Percentiles rank a stretch among this genome's conserved stretches.
Conservation (phyloP, 1,140 invertebrate species). For the Atta cephalotes region DNA sequence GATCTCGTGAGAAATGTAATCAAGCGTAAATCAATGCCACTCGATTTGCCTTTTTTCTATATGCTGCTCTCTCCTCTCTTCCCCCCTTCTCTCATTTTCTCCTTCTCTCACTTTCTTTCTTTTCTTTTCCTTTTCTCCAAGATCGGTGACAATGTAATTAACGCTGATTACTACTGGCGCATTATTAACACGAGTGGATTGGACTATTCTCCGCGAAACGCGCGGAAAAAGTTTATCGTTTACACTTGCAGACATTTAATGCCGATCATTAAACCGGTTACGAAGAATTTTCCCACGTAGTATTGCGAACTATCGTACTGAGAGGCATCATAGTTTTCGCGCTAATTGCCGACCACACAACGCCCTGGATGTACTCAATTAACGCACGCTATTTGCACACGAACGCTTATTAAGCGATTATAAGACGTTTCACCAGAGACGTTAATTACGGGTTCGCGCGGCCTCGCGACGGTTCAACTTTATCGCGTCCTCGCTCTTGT, state of each 20-base stretch:
- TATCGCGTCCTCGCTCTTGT: slow-evolving; percentile 43
- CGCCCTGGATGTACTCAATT: slow-evolving; percentile 54
- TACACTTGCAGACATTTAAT: slow-evolving; percentile 34
- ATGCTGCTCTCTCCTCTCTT: not conserved
- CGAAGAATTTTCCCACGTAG: not conserved
- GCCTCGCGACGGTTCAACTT: slow-evolving; percentile 29
- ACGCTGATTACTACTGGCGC: slow-evolving; percentile 12
- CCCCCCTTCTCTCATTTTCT: not conserved
- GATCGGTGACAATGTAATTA: slow-evolving; percentile 12
- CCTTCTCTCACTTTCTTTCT: not conserved
- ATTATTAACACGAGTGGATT: slow-evolving; percentile 19
- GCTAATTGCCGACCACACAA: slow-evolving; percentile 27
- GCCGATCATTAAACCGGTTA: slow-evolving; percentile 48
- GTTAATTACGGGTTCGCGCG: slow-evolving; percentile 59
- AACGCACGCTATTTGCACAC: slow-evolving; percentile 48
- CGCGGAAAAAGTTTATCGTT: slow-evolving; percentile 46
- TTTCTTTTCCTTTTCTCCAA: not conserved
- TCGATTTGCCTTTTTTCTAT: slow-evolving; percentile 45
- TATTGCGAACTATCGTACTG: slow-evolving; percentile 9
- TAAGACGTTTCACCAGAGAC: slow-evolving; percentile 47
- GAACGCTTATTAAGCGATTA: slow-evolving; percentile 66
- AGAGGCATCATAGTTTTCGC: slow-evolving; percentile 17
- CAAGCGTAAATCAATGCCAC: slow-evolving; percentile 36
- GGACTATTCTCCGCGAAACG: not conserved
- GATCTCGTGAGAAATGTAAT: slow-evolving; percentile 51